Evolutionary conservation across 2,113 vertebrate species (phyloP).

Genomic region (Odocoileus virginianus): DNA sequence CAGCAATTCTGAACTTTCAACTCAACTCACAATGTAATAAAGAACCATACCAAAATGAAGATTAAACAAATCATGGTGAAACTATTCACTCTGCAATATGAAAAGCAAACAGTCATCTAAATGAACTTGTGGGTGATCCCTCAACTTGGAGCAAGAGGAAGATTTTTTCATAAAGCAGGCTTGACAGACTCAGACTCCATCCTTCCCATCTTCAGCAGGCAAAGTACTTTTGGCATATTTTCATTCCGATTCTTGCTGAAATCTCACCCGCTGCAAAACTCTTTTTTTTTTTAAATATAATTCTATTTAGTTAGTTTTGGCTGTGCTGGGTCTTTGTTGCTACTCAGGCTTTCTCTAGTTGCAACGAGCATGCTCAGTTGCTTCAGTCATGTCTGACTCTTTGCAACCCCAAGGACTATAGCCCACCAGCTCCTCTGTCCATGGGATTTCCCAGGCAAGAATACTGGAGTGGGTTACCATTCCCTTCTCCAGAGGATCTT

Average conservation of each 20-base stretch:
- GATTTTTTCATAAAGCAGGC: not conserved
- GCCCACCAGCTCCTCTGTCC: not conserved
- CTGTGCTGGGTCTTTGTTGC: not conserved
- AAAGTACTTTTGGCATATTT: constrained; percentile 3
- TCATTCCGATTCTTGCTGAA: constrained; percentile 38
- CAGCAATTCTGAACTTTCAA: not conserved
- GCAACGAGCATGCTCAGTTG: not conserved
- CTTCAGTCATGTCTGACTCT: not conserved
- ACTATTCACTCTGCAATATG: not conserved
- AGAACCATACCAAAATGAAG: not conserved
- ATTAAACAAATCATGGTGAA: not conserved
- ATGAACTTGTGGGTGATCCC: not conserved
- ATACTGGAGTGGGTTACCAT: not conserved
- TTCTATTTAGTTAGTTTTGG: not conserved
- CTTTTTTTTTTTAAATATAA: not conserved
- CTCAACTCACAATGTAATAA: not conserved
- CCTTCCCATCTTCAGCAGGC: not conserved
- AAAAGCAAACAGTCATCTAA: not conserved
- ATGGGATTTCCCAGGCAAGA: not conserved
- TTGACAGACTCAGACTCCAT: not conserved
- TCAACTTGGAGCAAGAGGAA: not conserved
- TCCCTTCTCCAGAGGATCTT: not conserved
- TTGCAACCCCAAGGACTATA: not conserved
- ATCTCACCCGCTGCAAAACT: not conserved
- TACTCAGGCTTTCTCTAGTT: not conserved